Conservation (phyloP, 2,113 vertebrate species). For the Oreochromis spilurus region DNA sequence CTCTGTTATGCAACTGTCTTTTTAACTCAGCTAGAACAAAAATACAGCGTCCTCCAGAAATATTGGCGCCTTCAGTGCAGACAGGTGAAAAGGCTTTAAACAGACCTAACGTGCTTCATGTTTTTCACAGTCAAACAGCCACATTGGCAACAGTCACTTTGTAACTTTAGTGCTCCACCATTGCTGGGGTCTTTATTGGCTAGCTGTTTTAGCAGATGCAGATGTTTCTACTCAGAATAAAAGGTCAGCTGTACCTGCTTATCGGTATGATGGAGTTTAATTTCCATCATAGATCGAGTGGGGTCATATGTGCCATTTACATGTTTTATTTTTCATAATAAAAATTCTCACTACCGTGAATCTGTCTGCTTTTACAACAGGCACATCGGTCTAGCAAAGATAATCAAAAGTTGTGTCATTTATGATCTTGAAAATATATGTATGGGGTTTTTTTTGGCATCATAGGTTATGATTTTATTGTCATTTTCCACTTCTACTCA, state of each 20-base stretch:
- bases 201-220: not conserved
- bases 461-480: not conserved
- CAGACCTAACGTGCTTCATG: not conserved
- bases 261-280: not conserved
- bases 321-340: not conserved
- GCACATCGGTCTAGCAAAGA: not conserved
- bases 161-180: not conserved
- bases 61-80: constrained; percentile 48
- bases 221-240: not conserved
- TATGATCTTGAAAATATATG: not conserved
- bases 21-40: constrained; percentile 61
- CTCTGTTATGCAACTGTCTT: constrained; percentile 65
- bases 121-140: not conserved
- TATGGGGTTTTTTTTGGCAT: not conserved
- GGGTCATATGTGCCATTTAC: not conserved
- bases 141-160: not conserved
- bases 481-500: not conserved
- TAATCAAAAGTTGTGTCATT: not conserved
- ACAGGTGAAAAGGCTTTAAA: constrained; percentile 38
- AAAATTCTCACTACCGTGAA: not conserved
- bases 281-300: too few species aligned
- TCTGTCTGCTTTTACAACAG: not conserved
- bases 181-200: not conserved
- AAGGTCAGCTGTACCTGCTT: not conserved
- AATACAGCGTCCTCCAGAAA: constrained; percentile 53